Base-by-base conservation (phyloP, 2,888 invertebrate genomes). In the Caenorhabditis zanzibari region DNA sequence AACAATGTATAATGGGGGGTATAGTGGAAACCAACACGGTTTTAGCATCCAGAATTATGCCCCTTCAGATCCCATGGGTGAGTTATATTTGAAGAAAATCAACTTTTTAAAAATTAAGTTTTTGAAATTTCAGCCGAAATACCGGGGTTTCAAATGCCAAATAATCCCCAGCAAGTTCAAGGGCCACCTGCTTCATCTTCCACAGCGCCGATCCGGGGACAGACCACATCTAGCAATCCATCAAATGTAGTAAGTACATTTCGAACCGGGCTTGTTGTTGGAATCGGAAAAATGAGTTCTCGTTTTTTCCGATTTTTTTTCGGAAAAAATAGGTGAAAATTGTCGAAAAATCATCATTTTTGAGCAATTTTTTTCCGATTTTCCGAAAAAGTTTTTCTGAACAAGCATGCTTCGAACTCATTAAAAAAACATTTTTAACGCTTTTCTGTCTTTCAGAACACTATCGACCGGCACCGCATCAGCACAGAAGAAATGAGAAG, bases 41-140 rank as follows among this genome's bases (percentile, higher is more conserved):
- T 71, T 58, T 14, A 63, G 58, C 28, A 35, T 79, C 2, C 32
- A 47, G 12, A 47, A 71, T 9, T 79, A 79, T 63, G 71, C 71
- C 16, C 79, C 79, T 0, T 7, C 26, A 0, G 64, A 71, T 47
- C 71, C 79, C 1, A 14, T 68, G 41, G 44, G 76, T 76, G 26
- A 68, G 75, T 64, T 73, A n/a, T n/a, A n/a, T 12, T 63, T 0
- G 5, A 12, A 44, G 16, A 14, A 14, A 12, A 6, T 19, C 12
- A 12, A 38, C 14, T 1, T 24, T 22, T 38, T 38, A 38, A 12
- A 38, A 10, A 38, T 2, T 38, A 38, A 10, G 12, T 12, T 7
- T n/a, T n/a, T n/a, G n/a, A 7, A 32, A 6, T 61, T 52, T 41
- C 35, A 73, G 73, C 12, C 47, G 47, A 35, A 14, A 12, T 73